Conservation (phyloP, 2,888 invertebrate genomes). For the Meloe dianella region DNA sequence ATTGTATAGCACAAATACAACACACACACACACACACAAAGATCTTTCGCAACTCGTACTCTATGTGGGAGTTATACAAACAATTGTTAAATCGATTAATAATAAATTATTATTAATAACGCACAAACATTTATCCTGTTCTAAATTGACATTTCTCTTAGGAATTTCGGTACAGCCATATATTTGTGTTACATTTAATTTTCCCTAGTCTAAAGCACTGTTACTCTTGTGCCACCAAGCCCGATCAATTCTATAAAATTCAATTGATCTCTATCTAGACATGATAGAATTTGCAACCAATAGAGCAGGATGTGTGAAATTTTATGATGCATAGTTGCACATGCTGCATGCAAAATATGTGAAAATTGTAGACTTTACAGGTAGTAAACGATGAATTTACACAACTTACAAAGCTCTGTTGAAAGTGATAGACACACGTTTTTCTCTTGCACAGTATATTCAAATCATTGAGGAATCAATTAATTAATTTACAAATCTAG, state of each 20-base stretch:
- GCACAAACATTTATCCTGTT: too few relatives aligned
- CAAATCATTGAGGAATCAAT: too few relatives aligned
- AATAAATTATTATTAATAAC: too few relatives aligned
- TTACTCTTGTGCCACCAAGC: neutral
- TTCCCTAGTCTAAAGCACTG: neutral
- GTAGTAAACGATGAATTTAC: neutral
- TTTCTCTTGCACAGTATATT: too few relatives aligned
- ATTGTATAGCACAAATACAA: too few relatives aligned
- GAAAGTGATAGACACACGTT: too few relatives aligned
- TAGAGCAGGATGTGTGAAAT: constrained; percentile 30
- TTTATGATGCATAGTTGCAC: constrained; percentile 38
- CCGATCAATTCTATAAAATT: constrained; percentile 18
- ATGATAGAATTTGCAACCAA: constrained; percentile 33
- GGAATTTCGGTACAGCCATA: neutral
- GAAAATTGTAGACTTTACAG: constrained; percentile 1
- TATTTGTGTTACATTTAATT: neutral
- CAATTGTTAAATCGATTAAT: too few relatives aligned
- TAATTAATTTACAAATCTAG: neutral
- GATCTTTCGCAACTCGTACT: too few relatives aligned
- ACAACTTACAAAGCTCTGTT: too few relatives aligned
- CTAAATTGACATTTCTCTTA: too few relatives aligned
- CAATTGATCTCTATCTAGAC: constrained; percentile 16
- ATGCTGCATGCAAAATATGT: constrained; percentile 34
- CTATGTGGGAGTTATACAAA: too few relatives aligned
- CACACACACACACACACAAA: too few relatives aligned